phyloP scores from a whole-genome alignment of 2,113 vertebrate genomes.

The Toxotes jaculatrix region DNA sequence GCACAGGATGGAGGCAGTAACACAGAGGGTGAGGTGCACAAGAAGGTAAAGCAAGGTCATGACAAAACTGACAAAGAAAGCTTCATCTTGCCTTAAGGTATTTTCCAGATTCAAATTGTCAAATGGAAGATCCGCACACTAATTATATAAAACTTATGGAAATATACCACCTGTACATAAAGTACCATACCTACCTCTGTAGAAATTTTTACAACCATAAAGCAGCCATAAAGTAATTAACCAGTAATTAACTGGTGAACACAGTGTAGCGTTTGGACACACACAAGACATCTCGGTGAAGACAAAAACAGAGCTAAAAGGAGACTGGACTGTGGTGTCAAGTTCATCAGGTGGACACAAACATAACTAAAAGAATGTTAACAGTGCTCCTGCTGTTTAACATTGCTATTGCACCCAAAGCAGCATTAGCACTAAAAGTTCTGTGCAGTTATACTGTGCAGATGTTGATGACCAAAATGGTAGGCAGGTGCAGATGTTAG shows the following conservation, averaged over 20 bases:
- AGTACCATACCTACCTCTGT: too few species aligned
- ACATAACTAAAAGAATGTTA: background rate
- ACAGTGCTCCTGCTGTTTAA: too few species aligned
- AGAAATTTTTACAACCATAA: background rate
- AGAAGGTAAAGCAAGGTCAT: conserved; percentile 2
- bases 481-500: conserved; percentile 27
- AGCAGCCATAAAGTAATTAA: background rate
- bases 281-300: background rate
- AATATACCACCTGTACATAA: background rate
- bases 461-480: conserved; percentile 20
- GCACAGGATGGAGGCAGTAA: conserved; percentile 4
- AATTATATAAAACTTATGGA: background rate
- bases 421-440: too few species aligned
- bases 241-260: too few species aligned
- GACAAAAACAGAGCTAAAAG: background rate
- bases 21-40: background rate
- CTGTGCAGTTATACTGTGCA: background rate
- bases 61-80: background rate
- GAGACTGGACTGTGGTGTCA: too few species aligned
- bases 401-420: too few species aligned
- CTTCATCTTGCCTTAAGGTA: background rate
- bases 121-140: background rate
- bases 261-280: too few species aligned
- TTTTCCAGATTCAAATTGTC: background rate
- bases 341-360: background rate